A percentile compares a stretch with the other conserved stretches of the same genome.
Conservation (phyloP, 2,888 invertebrate genomes). For the Thecocarcelia acutangulata region DNA sequence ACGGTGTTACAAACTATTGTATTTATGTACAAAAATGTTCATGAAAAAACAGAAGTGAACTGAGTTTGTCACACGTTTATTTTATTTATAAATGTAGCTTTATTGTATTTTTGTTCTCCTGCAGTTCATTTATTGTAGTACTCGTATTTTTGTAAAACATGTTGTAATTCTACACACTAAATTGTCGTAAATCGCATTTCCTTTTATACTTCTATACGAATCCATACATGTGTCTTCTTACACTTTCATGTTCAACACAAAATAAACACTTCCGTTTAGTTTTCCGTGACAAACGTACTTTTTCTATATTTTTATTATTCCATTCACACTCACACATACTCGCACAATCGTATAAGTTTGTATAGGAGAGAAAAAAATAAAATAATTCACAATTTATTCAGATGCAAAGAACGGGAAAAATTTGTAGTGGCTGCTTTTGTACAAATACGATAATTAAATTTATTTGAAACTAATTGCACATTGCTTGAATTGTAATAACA, state of each 20-base stretch:
- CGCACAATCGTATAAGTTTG: not conserved
- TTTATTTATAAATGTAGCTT: constrained; percentile 3
- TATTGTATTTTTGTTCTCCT: constrained; percentile 32
- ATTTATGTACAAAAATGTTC: constrained; percentile 28
- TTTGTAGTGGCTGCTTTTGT: not conserved
- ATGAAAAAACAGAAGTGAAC: not conserved
- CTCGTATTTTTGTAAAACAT: constrained; percentile 51
- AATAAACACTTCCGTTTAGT: constrained; percentile 68
- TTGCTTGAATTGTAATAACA: not conserved
- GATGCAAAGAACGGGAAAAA: not conserved
- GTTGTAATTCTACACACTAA: constrained; percentile 66
- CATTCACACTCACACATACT: not conserved
- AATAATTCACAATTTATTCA: constrained; percentile 32
- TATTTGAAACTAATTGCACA: not conserved
- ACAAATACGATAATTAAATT: not conserved
- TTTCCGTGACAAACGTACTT: constrained; percentile 63
- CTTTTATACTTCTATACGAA: constrained; percentile 59
- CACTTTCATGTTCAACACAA: constrained; percentile 59
- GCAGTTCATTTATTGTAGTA: constrained; percentile 41
- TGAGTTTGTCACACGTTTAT: constrained; percentile 55
- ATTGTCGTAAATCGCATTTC: constrained; percentile 69
- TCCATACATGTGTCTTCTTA: constrained; percentile 41
- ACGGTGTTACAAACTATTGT: constrained; percentile 35
- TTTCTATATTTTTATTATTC: not conserved
- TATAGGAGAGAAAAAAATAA: constrained; percentile 4